These are phyloP conservation scores for Bucco capensis DNA, from an alignment of 2,113 vertebrate species.

Conservation along the genomic window DNA sequence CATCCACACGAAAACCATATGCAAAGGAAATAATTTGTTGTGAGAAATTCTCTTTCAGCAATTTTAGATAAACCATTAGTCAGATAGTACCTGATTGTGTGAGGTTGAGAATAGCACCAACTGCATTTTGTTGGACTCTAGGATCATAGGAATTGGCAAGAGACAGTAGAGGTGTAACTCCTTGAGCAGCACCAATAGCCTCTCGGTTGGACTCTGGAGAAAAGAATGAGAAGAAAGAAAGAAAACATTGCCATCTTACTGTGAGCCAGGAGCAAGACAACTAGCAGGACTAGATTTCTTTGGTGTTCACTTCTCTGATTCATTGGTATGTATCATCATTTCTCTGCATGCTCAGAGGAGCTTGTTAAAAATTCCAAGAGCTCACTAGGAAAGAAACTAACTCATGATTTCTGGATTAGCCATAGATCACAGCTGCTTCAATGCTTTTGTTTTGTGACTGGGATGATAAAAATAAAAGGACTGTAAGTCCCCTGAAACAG, in stretches of 20 bases:
- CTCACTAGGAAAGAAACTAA: background rate
- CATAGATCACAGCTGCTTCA: background rate
- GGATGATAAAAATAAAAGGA: background rate
- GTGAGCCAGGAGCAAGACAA: background rate
- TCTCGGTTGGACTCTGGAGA: conserved; percentile 74
- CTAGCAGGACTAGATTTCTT: background rate
- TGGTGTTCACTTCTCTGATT: background rate
- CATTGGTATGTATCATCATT: background rate
- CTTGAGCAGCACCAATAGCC: conserved; percentile 68
- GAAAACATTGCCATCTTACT: background rate
- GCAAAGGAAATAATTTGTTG: background rate
- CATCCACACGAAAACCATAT: background rate
- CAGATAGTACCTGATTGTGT: conserved; percentile 74
- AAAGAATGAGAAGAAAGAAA: background rate
- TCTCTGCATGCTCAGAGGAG: background rate
- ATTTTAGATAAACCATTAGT: background rate
- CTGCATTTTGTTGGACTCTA: conserved; percentile 77
- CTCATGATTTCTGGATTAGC: background rate
- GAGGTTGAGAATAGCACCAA: conserved; percentile 79
- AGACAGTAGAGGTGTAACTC: conserved; percentile 72
- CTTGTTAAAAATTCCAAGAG: background rate
- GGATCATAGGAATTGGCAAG: conserved; percentile 77
- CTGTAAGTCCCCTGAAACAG: background rate
- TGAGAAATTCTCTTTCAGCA: background rate
- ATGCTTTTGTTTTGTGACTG: background rate